These are phyloP conservation scores for Platyrinchus mystaceus DNA, from an alignment of 2,797 vertebrate genomes.

Conservation along the genomic window DNA sequence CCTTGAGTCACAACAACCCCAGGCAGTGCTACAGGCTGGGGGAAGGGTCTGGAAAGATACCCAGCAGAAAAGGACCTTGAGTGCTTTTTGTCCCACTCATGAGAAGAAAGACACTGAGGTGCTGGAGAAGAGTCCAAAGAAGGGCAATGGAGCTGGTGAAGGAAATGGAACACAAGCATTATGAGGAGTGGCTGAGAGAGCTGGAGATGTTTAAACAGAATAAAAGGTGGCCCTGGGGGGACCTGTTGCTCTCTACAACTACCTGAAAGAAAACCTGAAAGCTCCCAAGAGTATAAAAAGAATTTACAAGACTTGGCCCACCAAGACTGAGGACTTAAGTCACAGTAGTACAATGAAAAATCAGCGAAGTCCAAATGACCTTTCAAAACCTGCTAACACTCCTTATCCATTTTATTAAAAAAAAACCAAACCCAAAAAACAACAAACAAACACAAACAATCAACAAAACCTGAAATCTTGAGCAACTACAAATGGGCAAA, in stretches of 20 bases:
- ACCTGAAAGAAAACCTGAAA: not conserved
- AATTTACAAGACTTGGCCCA: not conserved
- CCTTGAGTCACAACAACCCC: not conserved
- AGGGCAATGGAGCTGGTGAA: not conserved
- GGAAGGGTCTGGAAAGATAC: not conserved
- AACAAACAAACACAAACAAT: too few species aligned
- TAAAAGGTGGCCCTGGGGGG: not conserved
- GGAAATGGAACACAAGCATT: not conserved
- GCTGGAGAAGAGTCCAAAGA: not conserved
- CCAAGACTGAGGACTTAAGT: not conserved
- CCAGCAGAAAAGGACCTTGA: not conserved
- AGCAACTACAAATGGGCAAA: not conserved
- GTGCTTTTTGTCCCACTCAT: not conserved
- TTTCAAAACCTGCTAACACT: not conserved
- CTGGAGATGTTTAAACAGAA: not conserved
- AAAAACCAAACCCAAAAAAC: not conserved
- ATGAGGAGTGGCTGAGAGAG: not conserved
- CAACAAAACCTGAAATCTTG: not conserved
- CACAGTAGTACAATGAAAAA: not conserved
- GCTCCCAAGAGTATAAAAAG: not conserved
- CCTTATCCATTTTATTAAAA: not conserved
- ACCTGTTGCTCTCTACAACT: not conserved
- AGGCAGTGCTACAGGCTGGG: not conserved
- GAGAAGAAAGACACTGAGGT: not conserved
- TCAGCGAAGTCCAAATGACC: not conserved